These are phyloP conservation scores for Trichonephila clavipes DNA, from an alignment of 1,140 invertebrate species.

Conservation along the genomic window DNA sequence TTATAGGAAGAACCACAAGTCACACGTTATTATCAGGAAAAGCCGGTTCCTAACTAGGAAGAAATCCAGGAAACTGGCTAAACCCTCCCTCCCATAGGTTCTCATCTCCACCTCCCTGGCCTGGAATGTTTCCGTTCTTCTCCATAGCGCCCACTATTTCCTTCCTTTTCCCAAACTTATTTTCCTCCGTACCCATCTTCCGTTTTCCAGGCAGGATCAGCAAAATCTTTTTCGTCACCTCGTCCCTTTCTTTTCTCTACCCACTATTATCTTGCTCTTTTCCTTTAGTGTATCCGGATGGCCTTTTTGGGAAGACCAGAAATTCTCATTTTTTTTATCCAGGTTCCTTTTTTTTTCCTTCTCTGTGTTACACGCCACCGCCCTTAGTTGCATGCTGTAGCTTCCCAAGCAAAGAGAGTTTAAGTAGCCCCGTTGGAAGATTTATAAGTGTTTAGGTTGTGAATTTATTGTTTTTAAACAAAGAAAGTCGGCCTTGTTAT, in stretches of 20 bases:
- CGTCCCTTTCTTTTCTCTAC: constrained; percentile 42
- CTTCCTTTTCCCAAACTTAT: constrained; percentile 71
- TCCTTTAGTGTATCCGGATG: constrained; percentile 65
- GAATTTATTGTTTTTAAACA: constrained; percentile 64
- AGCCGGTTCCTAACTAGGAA: constrained; percentile 46
- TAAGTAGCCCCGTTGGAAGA: constrained; percentile 35
- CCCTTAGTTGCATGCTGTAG: not conserved
- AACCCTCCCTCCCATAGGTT: constrained; percentile 56
- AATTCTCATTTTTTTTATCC: constrained; percentile 31
- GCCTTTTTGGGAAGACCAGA: not conserved
- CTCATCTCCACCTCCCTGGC: constrained; percentile 11
- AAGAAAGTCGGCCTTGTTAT: constrained; percentile 29
- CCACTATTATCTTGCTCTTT: constrained; percentile 64
- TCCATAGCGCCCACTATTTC: constrained; percentile 66
- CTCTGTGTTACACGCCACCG: not conserved
- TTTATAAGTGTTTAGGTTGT: constrained; percentile 66
- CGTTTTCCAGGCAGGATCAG: constrained; percentile 68
- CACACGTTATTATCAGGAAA: constrained; percentile 65
- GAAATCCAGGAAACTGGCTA: constrained; percentile 71
- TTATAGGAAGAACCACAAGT: constrained; percentile 58
- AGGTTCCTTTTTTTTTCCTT: not conserved
- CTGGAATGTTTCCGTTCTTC: constrained; percentile 70
- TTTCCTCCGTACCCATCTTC: constrained; percentile 57
- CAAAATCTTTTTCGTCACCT: constrained; percentile 71
- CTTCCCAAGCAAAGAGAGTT: not conserved